Percentiles rank a stretch among this genome's conserved stretches.
Evolutionary conservation across 2,888 invertebrate species (phyloP).

Genomic region (Girardia tigrina): DNA sequence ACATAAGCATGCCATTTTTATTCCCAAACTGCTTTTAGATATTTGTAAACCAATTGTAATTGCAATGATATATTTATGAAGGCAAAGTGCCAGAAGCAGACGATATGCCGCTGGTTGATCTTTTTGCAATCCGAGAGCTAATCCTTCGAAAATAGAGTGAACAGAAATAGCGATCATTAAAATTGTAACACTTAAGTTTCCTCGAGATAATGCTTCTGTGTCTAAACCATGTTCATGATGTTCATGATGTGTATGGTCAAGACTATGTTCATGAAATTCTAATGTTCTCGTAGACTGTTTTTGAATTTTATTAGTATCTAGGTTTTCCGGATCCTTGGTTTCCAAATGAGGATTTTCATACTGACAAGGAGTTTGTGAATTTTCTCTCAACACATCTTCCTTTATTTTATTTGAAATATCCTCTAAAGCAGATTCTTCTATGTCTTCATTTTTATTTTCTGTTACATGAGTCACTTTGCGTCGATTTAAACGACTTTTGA

Average conservation of each 20-base stretch:
- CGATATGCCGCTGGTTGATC: conserved; percentile 39
- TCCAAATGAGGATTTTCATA: too few relatives aligned
- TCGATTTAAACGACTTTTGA: too few relatives aligned
- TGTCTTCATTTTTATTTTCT: too few relatives aligned
- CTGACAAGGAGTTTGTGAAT: too few relatives aligned
- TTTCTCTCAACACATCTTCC: too few relatives aligned
- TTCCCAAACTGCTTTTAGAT: conserved; percentile 42
- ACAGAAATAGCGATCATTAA: conserved; percentile 41
- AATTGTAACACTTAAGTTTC: conserved; percentile 39
- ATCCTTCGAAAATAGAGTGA: conserved; percentile 53
- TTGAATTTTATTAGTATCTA: too few relatives aligned
- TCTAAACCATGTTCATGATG: conserved; percentile 12
- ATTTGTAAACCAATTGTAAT: conserved; percentile 52
- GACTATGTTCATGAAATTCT: background rate
- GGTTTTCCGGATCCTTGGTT: too few relatives aligned
- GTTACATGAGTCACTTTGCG: too few relatives aligned
- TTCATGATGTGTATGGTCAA: conserved; percentile 18
- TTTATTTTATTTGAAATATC: too few relatives aligned
- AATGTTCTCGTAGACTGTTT: too few relatives aligned
- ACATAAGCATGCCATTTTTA: conserved; percentile 37
- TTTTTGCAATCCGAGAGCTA: conserved; percentile 50
- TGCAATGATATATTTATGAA: conserved; percentile 53
- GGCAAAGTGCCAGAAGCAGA: conserved; percentile 50
- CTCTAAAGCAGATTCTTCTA: too few relatives aligned
- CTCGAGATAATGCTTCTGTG: background rate